phyloP scores from a whole-genome alignment of 2,797 vertebrate genomes.

The Taeniopygia guttata region DNA sequence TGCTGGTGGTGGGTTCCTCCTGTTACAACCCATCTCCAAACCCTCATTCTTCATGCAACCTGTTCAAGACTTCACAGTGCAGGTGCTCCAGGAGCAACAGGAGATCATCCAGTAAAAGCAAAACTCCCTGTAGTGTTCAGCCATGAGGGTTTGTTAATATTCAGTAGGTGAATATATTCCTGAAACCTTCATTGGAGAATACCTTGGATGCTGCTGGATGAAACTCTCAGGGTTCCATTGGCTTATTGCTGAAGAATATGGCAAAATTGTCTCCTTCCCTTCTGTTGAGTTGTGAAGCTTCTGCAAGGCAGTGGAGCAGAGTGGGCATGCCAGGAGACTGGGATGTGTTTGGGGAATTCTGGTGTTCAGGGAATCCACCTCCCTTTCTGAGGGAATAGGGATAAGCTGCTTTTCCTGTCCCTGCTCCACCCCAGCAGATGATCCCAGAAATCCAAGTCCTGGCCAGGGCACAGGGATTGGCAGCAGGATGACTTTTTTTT shows the following conservation, averaged over 20 bases:
- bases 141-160: not conserved
- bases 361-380: not conserved
- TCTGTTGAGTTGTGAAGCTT: not conserved
- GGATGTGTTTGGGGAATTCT: too few species aligned
- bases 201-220: not conserved
- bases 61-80: not conserved
- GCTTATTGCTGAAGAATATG: not conserved
- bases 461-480: not conserved
- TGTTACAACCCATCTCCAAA: not conserved
- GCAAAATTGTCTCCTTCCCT: not conserved
- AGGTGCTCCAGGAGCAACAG: not conserved
- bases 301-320: not conserved
- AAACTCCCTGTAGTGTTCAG: not conserved
- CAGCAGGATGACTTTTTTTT: not conserved
- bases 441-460: not conserved
- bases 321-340: not conserved
- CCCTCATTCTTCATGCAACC: not conserved
- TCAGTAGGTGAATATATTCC: not conserved
- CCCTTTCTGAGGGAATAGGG: not conserved
- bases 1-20: not conserved
- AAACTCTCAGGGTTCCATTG: not conserved
- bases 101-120: not conserved
- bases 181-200: not conserved
- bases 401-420: not conserved
- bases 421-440: not conserved